Percentiles rank a stretch among this genome's conserved stretches.
phyloP scores from a whole-genome alignment of 2,888 invertebrate species.

The Halictus ligatus region DNA sequence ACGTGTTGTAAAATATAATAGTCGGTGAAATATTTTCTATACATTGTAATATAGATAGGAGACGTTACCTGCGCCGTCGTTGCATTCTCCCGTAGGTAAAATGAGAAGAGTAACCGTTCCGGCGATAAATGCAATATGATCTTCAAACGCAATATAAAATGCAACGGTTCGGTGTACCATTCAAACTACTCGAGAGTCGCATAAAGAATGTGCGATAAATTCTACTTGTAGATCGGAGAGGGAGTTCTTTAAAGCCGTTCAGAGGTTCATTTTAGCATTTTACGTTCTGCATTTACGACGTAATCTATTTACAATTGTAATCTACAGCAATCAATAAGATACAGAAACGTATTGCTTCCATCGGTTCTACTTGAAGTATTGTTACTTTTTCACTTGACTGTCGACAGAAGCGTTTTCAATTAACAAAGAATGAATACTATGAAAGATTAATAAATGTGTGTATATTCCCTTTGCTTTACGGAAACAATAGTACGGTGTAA shows the following conservation, averaged over 20 bases:
- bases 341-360: background rate
- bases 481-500: background rate
- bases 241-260: background rate
- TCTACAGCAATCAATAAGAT: conserved; percentile 1
- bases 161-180: background rate
- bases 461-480: background rate
- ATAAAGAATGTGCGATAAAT: conserved; percentile 5
- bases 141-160: background rate
- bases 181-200: background rate
- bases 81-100: background rate
- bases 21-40: background rate
- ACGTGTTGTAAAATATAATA: background rate
- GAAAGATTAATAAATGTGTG: too few relatives aligned
- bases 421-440: background rate
- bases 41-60: background rate
- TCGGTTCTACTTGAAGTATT: background rate
- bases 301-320: too few relatives aligned
- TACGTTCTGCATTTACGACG: background rate
- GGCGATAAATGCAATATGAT: background rate
- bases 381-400: background rate
- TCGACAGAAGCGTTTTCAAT: background rate
- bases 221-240: background rate
- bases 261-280: background rate
- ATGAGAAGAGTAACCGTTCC: background rate
- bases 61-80: background rate